These are phyloP conservation scores for Stegodyphus dumicola DNA, from an alignment of 1,140 invertebrate genomes.

Conservation along the genomic window DNA sequence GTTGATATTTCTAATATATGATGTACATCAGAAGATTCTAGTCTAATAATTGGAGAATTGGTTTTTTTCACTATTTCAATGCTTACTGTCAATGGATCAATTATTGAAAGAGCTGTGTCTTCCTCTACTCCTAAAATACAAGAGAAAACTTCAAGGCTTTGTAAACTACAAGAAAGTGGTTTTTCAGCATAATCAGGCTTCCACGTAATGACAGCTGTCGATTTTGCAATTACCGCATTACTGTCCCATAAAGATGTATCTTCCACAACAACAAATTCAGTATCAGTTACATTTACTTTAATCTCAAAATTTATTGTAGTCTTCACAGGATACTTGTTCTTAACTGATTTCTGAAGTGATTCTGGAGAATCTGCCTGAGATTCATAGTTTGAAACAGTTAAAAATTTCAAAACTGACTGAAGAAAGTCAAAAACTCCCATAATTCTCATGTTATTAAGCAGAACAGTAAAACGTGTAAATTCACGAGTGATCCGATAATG, in stretches of 20 bases:
- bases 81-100: slow-evolving; percentile 83
- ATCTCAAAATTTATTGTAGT: slow-evolving; percentile 77
- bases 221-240: slow-evolving; percentile 93
- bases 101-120: slow-evolving; percentile 94
- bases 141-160: slow-evolving; percentile 92
- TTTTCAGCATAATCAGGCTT: slow-evolving; percentile 78
- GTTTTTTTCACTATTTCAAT: slow-evolving; percentile 36
- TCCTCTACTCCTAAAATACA: slow-evolving; percentile 92
- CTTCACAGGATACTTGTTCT: neutral
- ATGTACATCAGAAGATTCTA: slow-evolving; percentile 48
- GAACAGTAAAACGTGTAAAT: slow-evolving; percentile 85
- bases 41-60: slow-evolving; percentile 34
- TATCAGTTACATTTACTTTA: slow-evolving; percentile 94
- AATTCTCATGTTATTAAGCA: slow-evolving; percentile 94
- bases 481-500: slow-evolving; percentile 76
- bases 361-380: neutral
- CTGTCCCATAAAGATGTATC: slow-evolving; percentile 87
- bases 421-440: slow-evolving; percentile 96
- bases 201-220: slow-evolving; percentile 87
- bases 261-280: slow-evolving; percentile 93
- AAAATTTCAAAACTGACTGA: slow-evolving; percentile 84
- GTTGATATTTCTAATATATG: slow-evolving; percentile 51
- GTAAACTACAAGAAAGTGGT: slow-evolving; percentile 86
- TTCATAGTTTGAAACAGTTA: slow-evolving; percentile 67
- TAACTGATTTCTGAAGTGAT: neutral